These are phyloP conservation scores for Pyxicephalus adspersus DNA, from an alignment of 2,113 vertebrate genomes.

Conservation along the genomic window DNA sequence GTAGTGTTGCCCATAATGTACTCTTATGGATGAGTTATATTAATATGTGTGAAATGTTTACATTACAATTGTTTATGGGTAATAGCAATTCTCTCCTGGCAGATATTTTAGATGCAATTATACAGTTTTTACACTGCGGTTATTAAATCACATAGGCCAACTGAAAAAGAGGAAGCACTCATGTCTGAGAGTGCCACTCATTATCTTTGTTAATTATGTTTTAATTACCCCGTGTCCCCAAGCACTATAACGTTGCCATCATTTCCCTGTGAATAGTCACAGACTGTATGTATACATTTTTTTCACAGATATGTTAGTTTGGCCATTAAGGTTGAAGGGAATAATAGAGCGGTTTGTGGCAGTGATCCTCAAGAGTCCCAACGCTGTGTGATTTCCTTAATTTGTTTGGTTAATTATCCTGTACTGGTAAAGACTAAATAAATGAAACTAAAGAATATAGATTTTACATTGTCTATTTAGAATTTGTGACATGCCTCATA, in stretches of 20 bases:
- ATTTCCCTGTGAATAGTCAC: slow-evolving; percentile 33
- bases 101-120: slow-evolving; percentile 21
- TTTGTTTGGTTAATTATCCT: slow-evolving; percentile 56
- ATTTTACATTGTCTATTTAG: slow-evolving; percentile 48
- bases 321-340: slow-evolving; percentile 20
- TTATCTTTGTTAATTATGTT: slow-evolving; percentile 54
- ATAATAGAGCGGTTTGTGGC: slow-evolving; percentile 36
- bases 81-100: slow-evolving; percentile 16
- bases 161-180: slow-evolving; percentile 22
- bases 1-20: background rate
- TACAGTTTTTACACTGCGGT: slow-evolving; percentile 6
- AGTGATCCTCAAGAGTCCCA: slow-evolving; percentile 39
- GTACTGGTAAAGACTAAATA: slow-evolving; percentile 47
- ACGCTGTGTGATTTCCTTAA: slow-evolving; percentile 39
- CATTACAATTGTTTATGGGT: slow-evolving; percentile 7
- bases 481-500: slow-evolving; percentile 36
- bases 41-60: slow-evolving; percentile 15
- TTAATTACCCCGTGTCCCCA: slow-evolving; percentile 41
- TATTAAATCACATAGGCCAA: slow-evolving; percentile 40
- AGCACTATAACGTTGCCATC: slow-evolving; percentile 18
- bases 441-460: slow-evolving; percentile 47
- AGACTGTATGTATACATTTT: slow-evolving; percentile 11
- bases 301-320: slow-evolving; percentile 41
- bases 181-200: slow-evolving; percentile 33
- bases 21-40: background rate